Base-by-base conservation (phyloP, 2,797 vertebrate species). In the Smutsia gigantea region DNA sequence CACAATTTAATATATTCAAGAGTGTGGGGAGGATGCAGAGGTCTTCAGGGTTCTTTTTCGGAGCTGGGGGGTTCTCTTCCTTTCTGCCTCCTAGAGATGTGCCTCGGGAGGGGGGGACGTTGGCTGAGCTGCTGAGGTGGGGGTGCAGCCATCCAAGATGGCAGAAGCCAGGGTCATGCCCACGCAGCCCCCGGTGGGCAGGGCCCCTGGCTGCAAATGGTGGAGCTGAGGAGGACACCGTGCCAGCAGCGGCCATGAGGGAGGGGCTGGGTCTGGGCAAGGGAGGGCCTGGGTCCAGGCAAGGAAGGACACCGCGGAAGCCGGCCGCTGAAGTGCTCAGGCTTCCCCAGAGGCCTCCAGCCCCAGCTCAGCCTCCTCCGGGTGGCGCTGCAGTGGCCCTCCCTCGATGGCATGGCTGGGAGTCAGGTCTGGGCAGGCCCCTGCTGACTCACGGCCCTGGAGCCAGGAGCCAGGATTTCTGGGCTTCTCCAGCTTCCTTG, bases 1-100 rank as follows among this genome's bases (percentile, higher is more conserved):
- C 97, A 95, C 94, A 88, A 81, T 96, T 97, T 98, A 97, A 98
- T 98, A 97, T 97, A 97, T 98, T 97, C 93, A 64, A 71, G 94
- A 86, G 79, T 89, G 1, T 46, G 84, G 29, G 53, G 87, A 27
- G 86, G 93, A 66, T 51, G 90, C 37, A 10, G 86, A 93, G 74
- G 63, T 84, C 74, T 96, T 68, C 69, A 23, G 96, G 93, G 77
- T 51, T 89, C 74, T 93, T 84, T 88, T 57, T 53, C 1, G 11
- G 69, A 42, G 51, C 25, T 29, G 72, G 42, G 66, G 85, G 55
- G 49, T 9, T 57, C 78, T 90, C 83, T 95, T 94, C 90, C 88
- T 94, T 81, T 75, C 87, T 39, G 85, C 91, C 89, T 96, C 93
- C 69, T 75, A 21, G 77, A 87, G 74, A 71, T 27, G 82, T 25